Evolutionary conservation across 2,888 invertebrate species (phyloP), one percentile per base, ranked within the genome.

Genomic region (Plagodis dolabraria): DNA sequence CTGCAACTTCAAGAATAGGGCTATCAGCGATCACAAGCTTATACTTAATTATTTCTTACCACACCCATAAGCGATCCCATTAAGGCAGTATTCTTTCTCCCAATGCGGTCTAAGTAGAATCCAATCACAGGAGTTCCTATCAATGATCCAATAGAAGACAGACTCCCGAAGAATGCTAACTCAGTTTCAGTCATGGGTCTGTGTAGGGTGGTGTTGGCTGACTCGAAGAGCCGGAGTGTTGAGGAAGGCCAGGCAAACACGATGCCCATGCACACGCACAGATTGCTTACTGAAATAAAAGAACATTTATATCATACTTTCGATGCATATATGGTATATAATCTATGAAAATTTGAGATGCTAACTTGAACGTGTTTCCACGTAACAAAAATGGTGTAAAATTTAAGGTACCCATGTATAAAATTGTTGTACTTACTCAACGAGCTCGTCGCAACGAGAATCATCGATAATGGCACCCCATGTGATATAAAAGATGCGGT

Each of bases 171-270:
- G 0, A 88, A 67, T 0, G 86, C 76, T 9, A 82, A 52, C 49
- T 89, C 89, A 0, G 76, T 57, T 5, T 80, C 75, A 0, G 67
- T 64, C 87, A 89, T 88, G 0, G 86, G 82, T 5, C 89, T 71
- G 49, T 85, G 68, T 0, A 89, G 73, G 0, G 86, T 82, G 2
- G 88, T 88, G 67, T 82, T 83, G 0, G 65, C 60, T 0, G 86
- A 85, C 9, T 72, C 74, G 73, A 89, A 89, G 33, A 86, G 79
- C 0, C 69, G 68, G 2, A 86, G 64, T 0, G 83, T 86, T 0
- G 83, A 83, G 0, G 88, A 87, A 0, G 89, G 89, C 87, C 87
- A 89, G 0, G 85, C 75, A 59, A 76, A 82, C 63, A 84, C 76
- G 1, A 89, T 51, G 0, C 88, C 87, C 71, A 86, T 72, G 6